Evolutionary conservation across 2,797 vertebrate species (phyloP).

Genomic region (Pangasius larnaudii): DNA sequence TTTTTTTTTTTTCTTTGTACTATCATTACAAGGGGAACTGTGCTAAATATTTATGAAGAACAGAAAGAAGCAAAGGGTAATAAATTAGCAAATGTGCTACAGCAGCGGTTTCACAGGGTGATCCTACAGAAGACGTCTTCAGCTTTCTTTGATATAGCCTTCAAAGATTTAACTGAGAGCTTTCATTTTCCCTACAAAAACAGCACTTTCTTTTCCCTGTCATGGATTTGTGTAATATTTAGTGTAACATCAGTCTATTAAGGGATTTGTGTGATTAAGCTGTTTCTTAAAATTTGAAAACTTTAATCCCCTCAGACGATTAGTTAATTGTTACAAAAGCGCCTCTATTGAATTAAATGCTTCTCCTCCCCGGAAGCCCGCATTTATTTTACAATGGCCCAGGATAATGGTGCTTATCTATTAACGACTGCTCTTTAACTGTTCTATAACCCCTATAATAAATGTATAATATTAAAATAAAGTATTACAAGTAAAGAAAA

Average conservation of each 20-base stretch:
- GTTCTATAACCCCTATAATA: background rate
- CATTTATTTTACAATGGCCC: background rate
- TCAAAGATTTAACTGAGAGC: slow-evolving; percentile 56
- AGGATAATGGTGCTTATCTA: background rate
- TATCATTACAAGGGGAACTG: background rate
- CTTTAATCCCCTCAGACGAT: slow-evolving; percentile 46
- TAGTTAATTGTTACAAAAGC: background rate
- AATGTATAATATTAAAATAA: no score
- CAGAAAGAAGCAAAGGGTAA: slow-evolving; percentile 4
- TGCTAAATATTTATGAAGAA: slow-evolving; percentile 4
- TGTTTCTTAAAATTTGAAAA: slow-evolving; percentile 38
- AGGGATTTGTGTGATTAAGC: slow-evolving; percentile 49
- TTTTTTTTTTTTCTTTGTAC: background rate
- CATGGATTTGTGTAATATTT: slow-evolving; percentile 38
- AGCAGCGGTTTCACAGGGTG: slow-evolving; percentile 8
- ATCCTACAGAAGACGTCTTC: background rate
- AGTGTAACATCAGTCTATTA: slow-evolving; percentile 26
- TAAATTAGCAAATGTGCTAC: slow-evolving; percentile 9
- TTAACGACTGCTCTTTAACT: background rate
- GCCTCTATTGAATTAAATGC: slow-evolving; percentile 2
- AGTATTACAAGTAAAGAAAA: background rate
- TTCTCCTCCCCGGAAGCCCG: background rate
- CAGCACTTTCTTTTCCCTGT: slow-evolving; percentile 20
- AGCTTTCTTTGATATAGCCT: slow-evolving; percentile 53
- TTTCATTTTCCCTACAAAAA: slow-evolving; percentile 53